A percentile compares a stretch with the other conserved stretches of the same genome.
phyloP scores from a whole-genome alignment of 2,797 vertebrate genomes.

The Ispidina lecontei region DNA sequence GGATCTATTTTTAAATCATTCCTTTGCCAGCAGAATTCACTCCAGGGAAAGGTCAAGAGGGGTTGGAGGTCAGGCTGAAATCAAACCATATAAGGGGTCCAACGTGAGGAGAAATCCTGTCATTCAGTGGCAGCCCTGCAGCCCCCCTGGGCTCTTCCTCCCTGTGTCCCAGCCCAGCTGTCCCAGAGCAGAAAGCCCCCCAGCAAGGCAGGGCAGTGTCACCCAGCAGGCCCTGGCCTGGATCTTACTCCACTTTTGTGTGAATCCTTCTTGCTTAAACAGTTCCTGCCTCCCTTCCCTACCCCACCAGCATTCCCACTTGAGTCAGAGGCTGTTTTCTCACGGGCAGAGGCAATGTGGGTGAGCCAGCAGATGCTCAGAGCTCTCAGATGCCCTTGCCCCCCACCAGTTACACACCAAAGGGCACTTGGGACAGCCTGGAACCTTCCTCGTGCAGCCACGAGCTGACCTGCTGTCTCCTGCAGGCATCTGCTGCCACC shows the following conservation, averaged over 20 bases:
- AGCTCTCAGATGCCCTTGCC: background rate
- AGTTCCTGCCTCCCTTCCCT: background rate
- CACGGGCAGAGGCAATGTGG: background rate
- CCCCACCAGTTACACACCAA: background rate
- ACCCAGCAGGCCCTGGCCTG: background rate
- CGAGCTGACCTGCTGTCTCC: background rate
- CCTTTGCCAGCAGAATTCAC: conserved; percentile 18
- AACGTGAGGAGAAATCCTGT: background rate
- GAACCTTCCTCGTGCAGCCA: background rate
- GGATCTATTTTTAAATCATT: conserved; percentile 37
- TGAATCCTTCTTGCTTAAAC: background rate
- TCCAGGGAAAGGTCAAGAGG: background rate
- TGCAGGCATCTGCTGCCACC: background rate
- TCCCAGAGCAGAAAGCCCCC: background rate
- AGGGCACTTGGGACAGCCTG: background rate
- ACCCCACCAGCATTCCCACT: background rate
- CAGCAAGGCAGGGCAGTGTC: background rate
- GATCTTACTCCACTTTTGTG: background rate
- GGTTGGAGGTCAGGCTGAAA: background rate
- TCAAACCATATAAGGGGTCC: conserved; percentile 35
- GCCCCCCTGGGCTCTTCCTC: background rate
- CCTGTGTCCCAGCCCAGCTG: background rate
- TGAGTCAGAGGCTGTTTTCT: background rate
- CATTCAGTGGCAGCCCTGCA: background rate
- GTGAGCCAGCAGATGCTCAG: background rate